phyloP scores from a whole-genome alignment of 2,797 vertebrate genomes.

The Naso thynnoides region DNA sequence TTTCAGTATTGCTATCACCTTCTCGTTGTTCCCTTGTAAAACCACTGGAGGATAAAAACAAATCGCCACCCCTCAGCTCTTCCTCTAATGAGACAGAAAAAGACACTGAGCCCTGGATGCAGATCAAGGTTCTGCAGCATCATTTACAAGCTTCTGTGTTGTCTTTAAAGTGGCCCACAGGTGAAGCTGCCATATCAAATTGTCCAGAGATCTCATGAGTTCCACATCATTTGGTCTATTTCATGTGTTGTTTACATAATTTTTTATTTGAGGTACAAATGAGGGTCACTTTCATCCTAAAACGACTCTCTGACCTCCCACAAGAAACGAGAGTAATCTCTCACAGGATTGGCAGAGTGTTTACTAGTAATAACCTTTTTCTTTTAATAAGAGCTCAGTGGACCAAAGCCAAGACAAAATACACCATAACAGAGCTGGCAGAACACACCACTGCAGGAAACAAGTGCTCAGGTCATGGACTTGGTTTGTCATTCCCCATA shows the following conservation, averaged over 20 bases:
- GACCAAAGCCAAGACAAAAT: slow-evolving; percentile 46
- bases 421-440: slow-evolving; percentile 34
- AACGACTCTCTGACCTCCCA: background rate
- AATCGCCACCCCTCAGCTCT: slow-evolving; percentile 29
- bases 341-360: slow-evolving; percentile 10
- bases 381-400: slow-evolving; percentile 41
- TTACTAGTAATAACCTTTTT: slow-evolving; percentile 45
- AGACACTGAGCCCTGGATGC: slow-evolving; percentile 8
- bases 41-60: slow-evolving; percentile 33
- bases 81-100: slow-evolving; percentile 41
- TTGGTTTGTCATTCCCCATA: slow-evolving; percentile 53
- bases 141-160: slow-evolving; percentile 21
- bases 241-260: slow-evolving; percentile 7
- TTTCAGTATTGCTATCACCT: background rate
- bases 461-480: slow-evolving; percentile 47
- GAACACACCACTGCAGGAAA: slow-evolving; percentile 37
- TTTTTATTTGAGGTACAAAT: slow-evolving; percentile 1
- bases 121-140: slow-evolving; percentile 33
- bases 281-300: slow-evolving; percentile 2
- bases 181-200: slow-evolving; percentile 33
- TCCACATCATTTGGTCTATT: slow-evolving; percentile 3
- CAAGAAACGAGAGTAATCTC: background rate
- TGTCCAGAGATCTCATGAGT: slow-evolving; percentile 3
- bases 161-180: slow-evolving; percentile 17
- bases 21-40: slow-evolving; percentile 32